A percentile compares a stretch with the other conserved stretches of the same genome.
These are phyloP conservation scores for Gymnothorax javanicus DNA, from an alignment of 2,797 vertebrate species.

Conservation along the genomic window DNA sequence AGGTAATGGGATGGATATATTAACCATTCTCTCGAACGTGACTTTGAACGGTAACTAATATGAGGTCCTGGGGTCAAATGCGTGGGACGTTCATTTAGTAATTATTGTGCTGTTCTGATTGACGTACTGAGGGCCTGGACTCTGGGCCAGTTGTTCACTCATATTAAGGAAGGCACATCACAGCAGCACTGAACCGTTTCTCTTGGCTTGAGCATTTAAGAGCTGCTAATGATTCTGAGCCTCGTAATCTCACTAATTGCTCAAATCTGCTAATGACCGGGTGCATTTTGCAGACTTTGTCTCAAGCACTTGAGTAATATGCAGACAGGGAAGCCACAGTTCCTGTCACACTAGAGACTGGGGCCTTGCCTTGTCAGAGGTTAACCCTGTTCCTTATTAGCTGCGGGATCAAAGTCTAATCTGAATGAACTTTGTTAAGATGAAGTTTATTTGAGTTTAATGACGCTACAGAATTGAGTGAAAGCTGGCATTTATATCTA, in stretches of 20 bases:
- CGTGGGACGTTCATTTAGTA: conserved; percentile 45
- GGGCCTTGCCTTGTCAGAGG: neutral
- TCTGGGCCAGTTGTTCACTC: conserved; percentile 50
- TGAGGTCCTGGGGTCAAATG: conserved; percentile 41
- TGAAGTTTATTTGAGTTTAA: conserved; percentile 20
- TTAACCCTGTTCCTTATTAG: neutral
- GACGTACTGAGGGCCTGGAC: conserved; percentile 57
- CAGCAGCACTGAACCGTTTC: conserved; percentile 45
- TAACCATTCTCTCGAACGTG: neutral
- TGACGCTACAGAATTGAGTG: neutral
- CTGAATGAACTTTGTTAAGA: neutral
- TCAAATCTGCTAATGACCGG: conserved; percentile 64
- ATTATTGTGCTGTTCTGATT: conserved; percentile 54
- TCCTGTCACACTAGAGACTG: conserved; percentile 38
- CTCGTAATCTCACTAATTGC: conserved; percentile 66
- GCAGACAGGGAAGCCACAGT: conserved; percentile 43
- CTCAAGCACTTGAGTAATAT: conserved; percentile 66
- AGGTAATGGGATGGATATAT: neutral
- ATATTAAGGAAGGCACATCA: conserved; percentile 56
- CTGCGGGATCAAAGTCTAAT: neutral
- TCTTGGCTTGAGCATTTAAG: conserved; percentile 66
- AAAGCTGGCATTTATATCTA: neutral
- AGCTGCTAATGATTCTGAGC: conserved; percentile 59
- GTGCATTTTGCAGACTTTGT: conserved; percentile 44
- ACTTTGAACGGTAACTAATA: neutral